Conservation (phyloP, 2,113 vertebrate genomes). For the Grus americana region DNA sequence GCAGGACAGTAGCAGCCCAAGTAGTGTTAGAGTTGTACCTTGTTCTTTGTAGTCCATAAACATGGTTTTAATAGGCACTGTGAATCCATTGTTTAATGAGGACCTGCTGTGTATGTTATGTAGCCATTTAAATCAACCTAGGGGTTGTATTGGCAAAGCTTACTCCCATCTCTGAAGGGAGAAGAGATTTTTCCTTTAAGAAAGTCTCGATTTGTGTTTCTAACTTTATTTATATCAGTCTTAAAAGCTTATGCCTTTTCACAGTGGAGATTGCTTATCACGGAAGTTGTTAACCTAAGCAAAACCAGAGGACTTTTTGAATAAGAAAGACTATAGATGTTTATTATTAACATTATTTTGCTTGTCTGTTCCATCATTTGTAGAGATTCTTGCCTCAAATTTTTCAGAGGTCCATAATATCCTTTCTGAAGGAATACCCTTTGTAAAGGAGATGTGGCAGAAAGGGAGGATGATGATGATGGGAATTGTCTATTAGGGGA, state of each 20-base stretch:
- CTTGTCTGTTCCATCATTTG: neutral
- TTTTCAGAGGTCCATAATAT: neutral
- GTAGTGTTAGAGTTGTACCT: neutral
- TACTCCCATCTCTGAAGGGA: neutral
- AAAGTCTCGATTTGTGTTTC: neutral
- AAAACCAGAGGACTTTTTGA: neutral
- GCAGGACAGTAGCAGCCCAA: neutral
- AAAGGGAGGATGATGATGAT: neutral
- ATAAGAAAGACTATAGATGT: neutral
- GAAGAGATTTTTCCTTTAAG: neutral
- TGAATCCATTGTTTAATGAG: neutral
- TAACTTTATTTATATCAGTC: neutral
- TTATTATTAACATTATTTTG: neutral
- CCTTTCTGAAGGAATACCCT: neutral
- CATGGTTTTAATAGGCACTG: neutral
- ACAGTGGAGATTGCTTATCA: neutral
- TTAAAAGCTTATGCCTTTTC: neutral
- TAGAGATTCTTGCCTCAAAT: neutral
- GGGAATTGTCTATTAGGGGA: neutral
- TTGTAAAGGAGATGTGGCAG: neutral
- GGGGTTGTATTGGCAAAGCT: neutral
- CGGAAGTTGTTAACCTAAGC: neutral
- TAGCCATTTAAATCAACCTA: neutral
- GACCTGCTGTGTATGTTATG: neutral
- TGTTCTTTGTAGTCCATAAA: neutral